Percentiles rank a stretch among this genome's conserved stretches.
Conservation (phyloP, 1,140 invertebrate species). For the Drosophila bifasciata region DNA sequence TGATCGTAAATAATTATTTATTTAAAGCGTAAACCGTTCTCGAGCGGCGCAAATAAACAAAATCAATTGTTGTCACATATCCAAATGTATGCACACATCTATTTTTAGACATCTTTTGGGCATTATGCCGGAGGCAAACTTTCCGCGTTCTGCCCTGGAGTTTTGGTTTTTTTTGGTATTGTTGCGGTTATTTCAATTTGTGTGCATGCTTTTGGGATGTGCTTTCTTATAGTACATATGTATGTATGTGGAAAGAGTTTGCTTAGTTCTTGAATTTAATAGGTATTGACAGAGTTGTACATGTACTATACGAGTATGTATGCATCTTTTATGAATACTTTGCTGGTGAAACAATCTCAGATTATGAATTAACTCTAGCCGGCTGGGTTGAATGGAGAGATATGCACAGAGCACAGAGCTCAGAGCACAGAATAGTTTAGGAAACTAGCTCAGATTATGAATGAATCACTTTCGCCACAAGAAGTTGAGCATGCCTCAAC, state of each 20-base stretch:
- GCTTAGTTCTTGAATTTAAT: too few relatives aligned
- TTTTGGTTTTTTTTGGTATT: neutral
- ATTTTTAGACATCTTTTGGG: conserved; percentile 19
- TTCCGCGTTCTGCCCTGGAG: neutral
- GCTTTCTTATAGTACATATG: too few relatives aligned
- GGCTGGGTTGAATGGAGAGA: conserved; percentile 16
- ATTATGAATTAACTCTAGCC: conserved; percentile 53
- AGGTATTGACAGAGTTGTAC: too few relatives aligned
- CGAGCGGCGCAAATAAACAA: conserved; percentile 21
- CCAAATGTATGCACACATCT: conserved; percentile 17
- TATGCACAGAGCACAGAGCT: too few relatives aligned
- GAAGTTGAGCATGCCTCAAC: conserved; percentile 29
- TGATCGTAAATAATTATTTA: conserved; percentile 60
- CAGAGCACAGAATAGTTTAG: conserved; percentile 23
- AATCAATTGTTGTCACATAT: conserved; percentile 29
- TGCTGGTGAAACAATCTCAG: conserved; percentile 48
- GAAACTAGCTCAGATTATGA: conserved; percentile 29
- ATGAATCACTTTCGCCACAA: conserved; percentile 41
- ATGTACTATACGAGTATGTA: too few relatives aligned
- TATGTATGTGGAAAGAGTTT: too few relatives aligned
- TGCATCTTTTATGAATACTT: too few relatives aligned
- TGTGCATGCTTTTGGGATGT: too few relatives aligned
- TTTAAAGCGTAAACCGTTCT: conserved; percentile 42
- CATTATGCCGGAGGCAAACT: too few relatives aligned
- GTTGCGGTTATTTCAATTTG: neutral